Conservation (phyloP, 2,797 vertebrate genomes). For the Etheostoma nigrum region DNA sequence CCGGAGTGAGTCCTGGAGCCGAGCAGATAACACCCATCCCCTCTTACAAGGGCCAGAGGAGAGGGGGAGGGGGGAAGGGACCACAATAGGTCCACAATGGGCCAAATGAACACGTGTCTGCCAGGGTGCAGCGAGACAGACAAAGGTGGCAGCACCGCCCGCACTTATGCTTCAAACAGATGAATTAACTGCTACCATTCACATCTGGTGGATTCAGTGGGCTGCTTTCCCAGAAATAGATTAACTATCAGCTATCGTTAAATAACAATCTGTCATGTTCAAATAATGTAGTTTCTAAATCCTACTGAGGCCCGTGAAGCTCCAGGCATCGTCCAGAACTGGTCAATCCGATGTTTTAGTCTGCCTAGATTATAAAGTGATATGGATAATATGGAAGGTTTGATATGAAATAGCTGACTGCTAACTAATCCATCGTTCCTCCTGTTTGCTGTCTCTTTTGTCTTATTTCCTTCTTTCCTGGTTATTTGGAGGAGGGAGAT, state of each 20-base stretch:
- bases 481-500: conserved; percentile 41
- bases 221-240: conserved; percentile 74
- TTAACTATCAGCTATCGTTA: conserved; percentile 70
- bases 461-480: conserved; percentile 37
- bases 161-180: conserved; percentile 70
- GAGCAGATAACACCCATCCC: conserved; percentile 76
- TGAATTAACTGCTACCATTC: conserved; percentile 62
- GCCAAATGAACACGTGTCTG: conserved; percentile 64
- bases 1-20: conserved; percentile 71
- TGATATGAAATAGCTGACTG: conserved; percentile 46
- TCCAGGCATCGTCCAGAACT: conserved; percentile 29
- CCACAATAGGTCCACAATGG: conserved; percentile 53
- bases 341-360: conserved; percentile 24
- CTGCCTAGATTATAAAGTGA: conserved; percentile 35
- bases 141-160: conserved; percentile 67
- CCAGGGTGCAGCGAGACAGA: conserved; percentile 63
- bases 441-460: conserved; percentile 30
- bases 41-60: conserved; percentile 60
- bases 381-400: conserved; percentile 25
- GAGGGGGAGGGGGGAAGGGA: conserved; percentile 39
- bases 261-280: conserved; percentile 71
- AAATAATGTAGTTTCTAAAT: conserved; percentile 59
- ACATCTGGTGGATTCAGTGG: conserved; percentile 71
- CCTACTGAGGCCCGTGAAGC: conserved; percentile 24
- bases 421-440: conserved; percentile 36